Base-by-base conservation (phyloP, 2,888 invertebrate species). In the Volucella inanis region DNA sequence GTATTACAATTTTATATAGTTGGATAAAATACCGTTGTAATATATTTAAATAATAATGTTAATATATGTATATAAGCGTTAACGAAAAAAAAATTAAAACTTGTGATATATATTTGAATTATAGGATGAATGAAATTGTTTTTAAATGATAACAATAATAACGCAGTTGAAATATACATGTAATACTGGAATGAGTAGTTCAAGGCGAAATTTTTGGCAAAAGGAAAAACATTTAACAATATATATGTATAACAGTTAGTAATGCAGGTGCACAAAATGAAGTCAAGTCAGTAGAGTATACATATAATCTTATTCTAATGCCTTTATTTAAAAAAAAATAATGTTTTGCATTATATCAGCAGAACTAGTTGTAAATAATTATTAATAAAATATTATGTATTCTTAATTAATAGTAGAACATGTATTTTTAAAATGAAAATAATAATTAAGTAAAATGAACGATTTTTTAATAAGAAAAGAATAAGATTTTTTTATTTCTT, bases 31-130 rank as follows among this genome's bases (percentile, higher is more conserved):
- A 67, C 49, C 41, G 12, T 65, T 67, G 65, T 18, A 55, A 64
- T 78, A 62, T 78, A 64, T 49, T 78, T 61, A 31, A 31, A 31
- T 15, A 12, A 55, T 38, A 31, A 31, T 31, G 31, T 55, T 55
- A n/a, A 31, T 55, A 31, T 31, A 22, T 55, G 55, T 55, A 38
- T 31, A 31, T 15, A 55, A n/a, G 12, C 55, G n/a, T 9, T 38
- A n/a, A 31, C 14, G 22, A 43, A 18, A 14, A 49, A 39, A 62
- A 14, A 59, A 82, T 77, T 38, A 72, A 72, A 78, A 83, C 45
- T 78, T 83, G 83, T 83, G 83, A 83, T 83, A 83, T 62, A 72
- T 71, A 59, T 64, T 64, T 68, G 83, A 57, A 62, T 78, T 72
- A 67, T 62, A 49, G 47, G 43, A 68, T 49, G 76, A 76, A 75